Percentiles rank a stretch among this genome's conserved stretches.
Conservation (phyloP, 2,888 invertebrate species). For the Heliconius aoede region DNA sequence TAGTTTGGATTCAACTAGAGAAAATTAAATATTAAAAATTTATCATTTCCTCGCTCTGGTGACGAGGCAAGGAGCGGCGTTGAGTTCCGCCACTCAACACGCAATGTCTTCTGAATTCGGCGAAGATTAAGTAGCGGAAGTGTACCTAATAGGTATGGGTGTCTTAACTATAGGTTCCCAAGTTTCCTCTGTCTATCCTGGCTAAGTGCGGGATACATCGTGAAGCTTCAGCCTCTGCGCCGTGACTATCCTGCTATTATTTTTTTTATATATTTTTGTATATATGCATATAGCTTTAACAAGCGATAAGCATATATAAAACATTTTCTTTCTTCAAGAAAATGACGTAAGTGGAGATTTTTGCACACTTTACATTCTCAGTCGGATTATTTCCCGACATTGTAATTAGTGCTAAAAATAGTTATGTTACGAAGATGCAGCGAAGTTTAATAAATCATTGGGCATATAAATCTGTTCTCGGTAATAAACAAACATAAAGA, state of each 20-base stretch:
- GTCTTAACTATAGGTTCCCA: neutral
- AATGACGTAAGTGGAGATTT: slow-evolving; percentile 71
- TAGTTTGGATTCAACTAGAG: too few relatives aligned
- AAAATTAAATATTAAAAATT: too few relatives aligned
- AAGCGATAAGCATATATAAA: too few relatives aligned
- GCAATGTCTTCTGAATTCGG: neutral
- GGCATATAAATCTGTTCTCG: too few relatives aligned
- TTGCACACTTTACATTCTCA: slow-evolving; percentile 68
- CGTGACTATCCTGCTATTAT: neutral
- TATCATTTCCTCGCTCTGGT: too few relatives aligned
- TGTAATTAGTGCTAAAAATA: slow-evolving; percentile 31
- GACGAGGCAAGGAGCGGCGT: neutral
- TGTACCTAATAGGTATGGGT: neutral
- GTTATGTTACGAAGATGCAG: neutral
- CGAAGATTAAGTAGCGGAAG: neutral
- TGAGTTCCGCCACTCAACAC: neutral
- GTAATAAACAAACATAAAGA: too few relatives aligned
- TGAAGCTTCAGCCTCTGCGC: neutral
- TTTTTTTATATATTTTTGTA: too few relatives aligned
- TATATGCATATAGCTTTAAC: too few relatives aligned
- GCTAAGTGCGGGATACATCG: neutral
- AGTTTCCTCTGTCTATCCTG: neutral
- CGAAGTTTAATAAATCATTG: neutral
- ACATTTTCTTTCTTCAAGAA: too few relatives aligned
- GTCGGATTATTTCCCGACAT: slow-evolving; percentile 48